These are phyloP conservation scores for Paedocypris sp. DNA, from an alignment of 2,113 vertebrate species.

Conservation along the genomic window DNA sequence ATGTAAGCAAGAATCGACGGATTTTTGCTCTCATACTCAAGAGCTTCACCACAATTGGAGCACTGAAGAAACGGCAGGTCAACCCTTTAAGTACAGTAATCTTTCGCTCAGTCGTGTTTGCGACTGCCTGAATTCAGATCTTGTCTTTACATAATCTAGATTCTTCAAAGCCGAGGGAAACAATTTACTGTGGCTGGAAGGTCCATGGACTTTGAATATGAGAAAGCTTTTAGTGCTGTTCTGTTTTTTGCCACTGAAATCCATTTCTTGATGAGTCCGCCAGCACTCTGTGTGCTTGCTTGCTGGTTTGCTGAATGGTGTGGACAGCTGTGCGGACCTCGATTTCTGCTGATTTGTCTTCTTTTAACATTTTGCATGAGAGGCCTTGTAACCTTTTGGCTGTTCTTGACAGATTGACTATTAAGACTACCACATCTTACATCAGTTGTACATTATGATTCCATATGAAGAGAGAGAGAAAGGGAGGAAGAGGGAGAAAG, in stretches of 20 bases:
- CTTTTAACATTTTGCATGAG: not conserved
- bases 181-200: conserved; percentile 3
- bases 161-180: conserved; percentile 4
- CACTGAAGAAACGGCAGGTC: not conserved
- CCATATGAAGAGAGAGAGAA: too few relatives aligned
- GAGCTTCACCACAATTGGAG: not conserved
- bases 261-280: conserved; percentile 4
- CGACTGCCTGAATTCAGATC: conserved; percentile 2
- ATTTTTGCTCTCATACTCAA: not conserved
- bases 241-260: conserved; percentile 8
- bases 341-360: conserved; percentile 16
- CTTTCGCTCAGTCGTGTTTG: not conserved
- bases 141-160: conserved; percentile 13
- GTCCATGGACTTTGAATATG: not conserved
- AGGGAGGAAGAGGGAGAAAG: too few relatives aligned
- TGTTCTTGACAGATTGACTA: conserved; percentile 18
- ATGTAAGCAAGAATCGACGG: not conserved
- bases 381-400: not conserved
- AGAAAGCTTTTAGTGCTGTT: conserved; percentile 15
- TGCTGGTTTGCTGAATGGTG: conserved; percentile 5
- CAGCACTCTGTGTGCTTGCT: not conserved
- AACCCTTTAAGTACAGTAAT: not conserved
- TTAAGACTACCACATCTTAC: too few relatives aligned
- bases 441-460: too few relatives aligned
- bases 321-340: not conserved